Conservation (phyloP, 2,888 invertebrate species). For the Scaptomyza polygonia region DNA sequence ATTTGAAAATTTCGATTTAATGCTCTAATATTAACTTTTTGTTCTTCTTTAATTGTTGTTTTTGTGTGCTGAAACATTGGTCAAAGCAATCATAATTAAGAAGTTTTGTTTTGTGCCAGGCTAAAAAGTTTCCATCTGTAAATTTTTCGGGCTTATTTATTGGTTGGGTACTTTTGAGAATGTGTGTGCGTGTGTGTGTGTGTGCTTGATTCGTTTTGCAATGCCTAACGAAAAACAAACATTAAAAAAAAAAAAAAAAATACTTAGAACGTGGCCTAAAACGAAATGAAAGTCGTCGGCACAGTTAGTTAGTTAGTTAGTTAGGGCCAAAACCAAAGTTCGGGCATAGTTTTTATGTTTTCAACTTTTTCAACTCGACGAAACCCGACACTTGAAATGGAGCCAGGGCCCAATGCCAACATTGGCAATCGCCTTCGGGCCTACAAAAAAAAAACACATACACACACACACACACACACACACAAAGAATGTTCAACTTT, state of each 20-base stretch:
- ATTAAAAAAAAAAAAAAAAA: constrained; percentile 12
- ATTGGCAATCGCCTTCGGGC: constrained; percentile 55
- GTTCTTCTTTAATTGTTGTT: neutral
- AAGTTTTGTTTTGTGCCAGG: constrained; percentile 3
- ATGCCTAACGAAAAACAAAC: constrained; percentile 2
- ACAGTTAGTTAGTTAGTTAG: constrained; percentile 15
- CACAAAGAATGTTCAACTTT: constrained; percentile 54
- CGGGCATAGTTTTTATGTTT: constrained; percentile 31
- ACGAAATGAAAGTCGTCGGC: constrained; percentile 1
- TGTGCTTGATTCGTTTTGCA: constrained; percentile 8
- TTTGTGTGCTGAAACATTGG: neutral
- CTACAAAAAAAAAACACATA: constrained; percentile 15
- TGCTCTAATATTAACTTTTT: neutral
- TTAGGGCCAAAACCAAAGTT: constrained; percentile 34
- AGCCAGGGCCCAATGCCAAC: constrained; percentile 62
- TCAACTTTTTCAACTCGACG: constrained; percentile 50
- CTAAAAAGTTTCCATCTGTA: constrained; percentile 17
- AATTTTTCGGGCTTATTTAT: neutral
- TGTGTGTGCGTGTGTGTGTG: neutral
- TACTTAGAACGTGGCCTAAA: constrained; percentile 22
- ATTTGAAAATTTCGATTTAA: no score
- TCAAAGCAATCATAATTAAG: constrained; percentile 32
- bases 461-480: constrained; percentile 9
- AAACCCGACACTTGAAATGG: constrained; percentile 63
- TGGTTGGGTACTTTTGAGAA: neutral